Percentiles rank a stretch among this genome's conserved stretches.
phyloP scores from a whole-genome alignment of 2,888 invertebrate species.

The Diarsia rubi region DNA sequence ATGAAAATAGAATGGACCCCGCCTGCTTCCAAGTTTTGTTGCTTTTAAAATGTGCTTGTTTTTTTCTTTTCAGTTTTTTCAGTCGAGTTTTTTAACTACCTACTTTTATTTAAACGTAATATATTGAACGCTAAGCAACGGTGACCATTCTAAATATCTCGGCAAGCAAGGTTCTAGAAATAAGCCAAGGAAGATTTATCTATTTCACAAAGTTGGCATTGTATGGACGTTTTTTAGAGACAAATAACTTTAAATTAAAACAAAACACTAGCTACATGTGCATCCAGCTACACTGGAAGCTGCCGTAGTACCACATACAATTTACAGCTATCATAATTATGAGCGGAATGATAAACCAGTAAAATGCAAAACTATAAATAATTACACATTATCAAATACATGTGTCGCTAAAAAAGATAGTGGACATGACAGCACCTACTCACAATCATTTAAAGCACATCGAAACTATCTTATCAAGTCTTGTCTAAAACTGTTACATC shows the following conservation, averaged over 20 bases:
- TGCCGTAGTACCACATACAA: not conserved
- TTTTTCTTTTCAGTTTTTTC: too few species aligned
- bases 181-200: too few species aligned
- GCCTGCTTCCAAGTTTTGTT: too few species aligned
- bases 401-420: not conserved
- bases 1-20: too few species aligned
- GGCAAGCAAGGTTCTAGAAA: not conserved
- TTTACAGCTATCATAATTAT: not conserved
- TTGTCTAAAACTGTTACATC: not conserved
- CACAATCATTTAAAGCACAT: not conserved
- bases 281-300: too few species aligned
- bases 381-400: constrained; percentile 1
- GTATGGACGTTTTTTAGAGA: too few species aligned
- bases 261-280: too few species aligned
- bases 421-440: not conserved
- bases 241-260: too few species aligned
- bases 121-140: not conserved
- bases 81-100: too few species aligned
- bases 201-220: too few species aligned
- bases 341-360: not conserved
- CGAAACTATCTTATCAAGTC: constrained; percentile 14
- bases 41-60: too few species aligned
- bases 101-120: too few species aligned
- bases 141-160: not conserved
- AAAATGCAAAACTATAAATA: not conserved